Evolutionary conservation across 2,113 vertebrate genomes (phyloP).

Genomic region (Formicarius rufipectus): DNA sequence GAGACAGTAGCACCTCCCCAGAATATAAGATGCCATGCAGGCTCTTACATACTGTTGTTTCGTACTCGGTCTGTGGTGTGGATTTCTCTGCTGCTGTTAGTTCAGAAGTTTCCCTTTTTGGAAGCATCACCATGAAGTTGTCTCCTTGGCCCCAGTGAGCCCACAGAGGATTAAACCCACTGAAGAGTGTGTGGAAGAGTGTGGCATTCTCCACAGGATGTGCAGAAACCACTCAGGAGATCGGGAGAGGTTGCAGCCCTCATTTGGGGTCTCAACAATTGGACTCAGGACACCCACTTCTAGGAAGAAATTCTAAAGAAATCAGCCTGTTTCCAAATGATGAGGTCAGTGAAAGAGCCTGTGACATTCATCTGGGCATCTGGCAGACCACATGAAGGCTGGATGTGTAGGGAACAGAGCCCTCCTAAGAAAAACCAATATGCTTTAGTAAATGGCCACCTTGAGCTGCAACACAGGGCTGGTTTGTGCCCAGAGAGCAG

Average conservation of each 20-base stretch:
- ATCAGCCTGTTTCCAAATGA: background rate
- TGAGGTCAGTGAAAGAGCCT: background rate
- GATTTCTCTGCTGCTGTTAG: background rate
- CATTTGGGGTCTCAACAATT: background rate
- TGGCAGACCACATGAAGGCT: background rate
- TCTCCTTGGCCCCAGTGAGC: background rate
- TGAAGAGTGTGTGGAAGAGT: background rate
- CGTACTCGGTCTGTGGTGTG: background rate
- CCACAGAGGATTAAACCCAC: background rate
- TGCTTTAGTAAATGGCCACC: background rate
- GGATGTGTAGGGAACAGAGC: background rate
- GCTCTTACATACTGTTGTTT: background rate
- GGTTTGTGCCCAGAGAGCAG: background rate
- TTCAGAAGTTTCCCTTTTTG: background rate
- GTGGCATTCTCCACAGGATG: background rate
- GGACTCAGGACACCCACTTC: background rate
- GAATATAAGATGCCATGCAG: background rate
- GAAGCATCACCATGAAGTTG: background rate
- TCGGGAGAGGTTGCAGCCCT: background rate
- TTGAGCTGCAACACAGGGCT: background rate
- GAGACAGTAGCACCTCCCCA: background rate
- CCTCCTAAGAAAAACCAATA: background rate
- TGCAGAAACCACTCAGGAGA: background rate
- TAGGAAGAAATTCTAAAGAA: background rate
- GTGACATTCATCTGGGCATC: background rate